Conservation (phyloP, 92 coral and sea anemone species). For the Umimayanthus kanabou region DNA sequence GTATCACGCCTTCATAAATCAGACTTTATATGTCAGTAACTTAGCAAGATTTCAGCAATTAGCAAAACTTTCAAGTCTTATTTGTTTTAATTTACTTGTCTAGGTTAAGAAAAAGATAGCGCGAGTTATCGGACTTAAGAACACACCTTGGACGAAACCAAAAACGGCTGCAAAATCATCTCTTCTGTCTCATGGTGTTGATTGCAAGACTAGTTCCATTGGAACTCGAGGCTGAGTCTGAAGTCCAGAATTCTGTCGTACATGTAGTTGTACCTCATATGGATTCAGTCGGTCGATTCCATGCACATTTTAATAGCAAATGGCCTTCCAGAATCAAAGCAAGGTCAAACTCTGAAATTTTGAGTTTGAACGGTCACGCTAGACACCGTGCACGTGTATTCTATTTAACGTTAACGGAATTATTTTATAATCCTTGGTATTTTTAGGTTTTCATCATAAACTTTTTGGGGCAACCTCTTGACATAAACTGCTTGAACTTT, state of each 20-base stretch:
- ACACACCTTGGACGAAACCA: slow-evolving; percentile 27
- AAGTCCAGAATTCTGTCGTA: not conserved
- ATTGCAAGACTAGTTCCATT: not conserved
- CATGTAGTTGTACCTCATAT: not conserved
- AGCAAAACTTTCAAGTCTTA: slow-evolving; percentile 18
- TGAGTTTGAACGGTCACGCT: not conserved
- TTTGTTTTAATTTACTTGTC: not conserved
- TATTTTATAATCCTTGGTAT: not conserved
- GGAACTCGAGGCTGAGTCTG: not conserved
- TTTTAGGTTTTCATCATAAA: slow-evolving; percentile 3
- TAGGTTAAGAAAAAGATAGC: not conserved
- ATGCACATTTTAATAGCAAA: not conserved
- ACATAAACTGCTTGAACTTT: slow-evolving; percentile 10
- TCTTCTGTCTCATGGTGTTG: slow-evolving; percentile 20
- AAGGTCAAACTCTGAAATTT: not conserved
- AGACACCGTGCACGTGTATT: not conserved
- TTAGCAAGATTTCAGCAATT: slow-evolving; percentile 3
- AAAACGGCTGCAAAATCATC: slow-evolving; percentile 4
- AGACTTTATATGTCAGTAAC: not conserved
- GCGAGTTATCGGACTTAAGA: slow-evolving; percentile 15
- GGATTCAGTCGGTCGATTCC: not conserved
- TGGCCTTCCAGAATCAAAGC: not conserved
- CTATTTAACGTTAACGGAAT: not conserved
- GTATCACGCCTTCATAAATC: slow-evolving; percentile 33
- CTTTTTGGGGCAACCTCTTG: slow-evolving; percentile 25